These are phyloP conservation scores for Hydrotaea diabolus DNA, from an alignment of 2,888 invertebrate species.

Conservation along the genomic window DNA sequence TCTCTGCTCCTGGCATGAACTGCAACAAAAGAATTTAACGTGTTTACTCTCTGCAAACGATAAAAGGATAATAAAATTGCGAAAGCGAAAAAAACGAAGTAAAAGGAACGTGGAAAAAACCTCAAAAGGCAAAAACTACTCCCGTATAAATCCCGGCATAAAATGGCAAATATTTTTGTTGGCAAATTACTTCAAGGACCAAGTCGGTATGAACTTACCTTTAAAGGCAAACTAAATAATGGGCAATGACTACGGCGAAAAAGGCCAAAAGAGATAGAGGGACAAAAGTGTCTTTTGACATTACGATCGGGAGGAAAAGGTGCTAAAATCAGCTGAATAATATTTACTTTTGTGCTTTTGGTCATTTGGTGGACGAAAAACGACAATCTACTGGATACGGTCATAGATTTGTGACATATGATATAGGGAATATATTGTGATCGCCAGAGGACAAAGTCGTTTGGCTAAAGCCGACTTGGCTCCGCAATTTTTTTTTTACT, in stretches of 20 bases:
- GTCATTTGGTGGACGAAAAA: background rate
- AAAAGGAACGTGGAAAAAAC: background rate
- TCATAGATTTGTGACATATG: no score
- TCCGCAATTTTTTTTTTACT: no score
- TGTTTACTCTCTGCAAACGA: slow-evolving; percentile 41
- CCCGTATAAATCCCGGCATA: background rate
- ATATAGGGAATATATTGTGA: no score
- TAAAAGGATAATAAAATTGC: slow-evolving; percentile 27
- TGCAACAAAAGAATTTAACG: slow-evolving; percentile 34
- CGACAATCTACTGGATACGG: no score
- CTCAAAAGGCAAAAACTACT: background rate
- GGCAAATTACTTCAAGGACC: slow-evolving; percentile 50
- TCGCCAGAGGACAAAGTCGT: no score
- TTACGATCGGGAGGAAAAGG: background rate
- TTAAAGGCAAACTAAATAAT: slow-evolving; percentile 23
- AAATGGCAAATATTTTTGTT: slow-evolving; percentile 8
- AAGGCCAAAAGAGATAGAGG: no score
- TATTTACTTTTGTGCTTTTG: slow-evolving; percentile 12
- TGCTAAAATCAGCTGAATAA: background rate
- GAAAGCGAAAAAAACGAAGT: background rate
- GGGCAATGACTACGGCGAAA: background rate
- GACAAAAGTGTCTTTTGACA: background rate
- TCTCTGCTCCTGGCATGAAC: slow-evolving; percentile 9
- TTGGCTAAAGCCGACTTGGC: no score
- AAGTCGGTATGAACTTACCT: background rate